A percentile compares a stretch with the other conserved stretches of the same genome.
These are phyloP conservation scores for Epinephelus moara DNA, from an alignment of 2,113 vertebrate species.

Conservation along the genomic window DNA sequence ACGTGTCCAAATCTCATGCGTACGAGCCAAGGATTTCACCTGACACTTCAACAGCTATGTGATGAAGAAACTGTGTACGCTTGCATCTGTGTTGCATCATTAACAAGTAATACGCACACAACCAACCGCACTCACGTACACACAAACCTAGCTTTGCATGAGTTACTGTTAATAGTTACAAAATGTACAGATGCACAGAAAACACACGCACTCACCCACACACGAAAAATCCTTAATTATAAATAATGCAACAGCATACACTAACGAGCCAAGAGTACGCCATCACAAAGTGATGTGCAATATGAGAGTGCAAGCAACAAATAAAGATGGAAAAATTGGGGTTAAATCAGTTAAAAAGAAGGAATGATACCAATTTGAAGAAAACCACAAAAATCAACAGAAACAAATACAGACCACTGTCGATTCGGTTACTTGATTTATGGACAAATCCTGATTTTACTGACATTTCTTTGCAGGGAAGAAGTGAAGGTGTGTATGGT, in stretches of 20 bases:
- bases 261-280: neutral
- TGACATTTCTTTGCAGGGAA: neutral
- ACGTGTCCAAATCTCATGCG: neutral
- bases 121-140: neutral
- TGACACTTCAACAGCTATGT: constrained; percentile 29
- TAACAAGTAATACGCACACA: constrained; percentile 13
- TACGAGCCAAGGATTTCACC: constrained; percentile 8
- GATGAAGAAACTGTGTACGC: constrained; percentile 15
- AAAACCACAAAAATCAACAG: neutral
- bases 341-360: neutral
- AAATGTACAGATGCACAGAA: constrained; percentile 5
- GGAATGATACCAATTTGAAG: neutral
- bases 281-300: neutral
- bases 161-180: constrained; percentile 16
- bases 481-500: neutral
- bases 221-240: neutral
- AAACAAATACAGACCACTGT: neutral
- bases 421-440: neutral
- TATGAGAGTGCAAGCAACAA: neutral
- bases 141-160: neutral
- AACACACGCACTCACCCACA: neutral
- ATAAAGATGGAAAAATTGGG: neutral
- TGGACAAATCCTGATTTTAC: neutral
- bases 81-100: constrained; percentile 64
- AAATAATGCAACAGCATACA: neutral